phyloP scores from a whole-genome alignment of 2,888 invertebrate species.

The Harpagoxenus sublaevis region DNA sequence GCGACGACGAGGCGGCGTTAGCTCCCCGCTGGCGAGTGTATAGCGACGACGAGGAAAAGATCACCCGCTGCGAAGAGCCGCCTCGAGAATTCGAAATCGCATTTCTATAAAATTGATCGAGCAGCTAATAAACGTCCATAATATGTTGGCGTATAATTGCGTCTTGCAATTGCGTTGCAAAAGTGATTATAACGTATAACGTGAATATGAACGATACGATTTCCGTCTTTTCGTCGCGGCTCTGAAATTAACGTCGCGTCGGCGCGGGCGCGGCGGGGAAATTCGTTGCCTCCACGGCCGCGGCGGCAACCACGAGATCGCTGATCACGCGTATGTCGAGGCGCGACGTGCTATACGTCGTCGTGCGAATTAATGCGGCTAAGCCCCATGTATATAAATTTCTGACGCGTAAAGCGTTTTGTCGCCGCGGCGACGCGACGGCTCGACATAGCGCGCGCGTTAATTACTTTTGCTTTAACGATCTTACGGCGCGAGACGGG shows the following conservation, averaged over 20 bases:
- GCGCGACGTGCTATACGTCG: neutral
- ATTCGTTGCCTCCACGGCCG: constrained; percentile 16
- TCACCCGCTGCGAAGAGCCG: neutral
- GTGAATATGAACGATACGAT: constrained; percentile 7
- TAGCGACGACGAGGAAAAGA: neutral
- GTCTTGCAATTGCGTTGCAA: too few species aligned
- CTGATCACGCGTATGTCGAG: neutral
- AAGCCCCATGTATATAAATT: constrained; percentile 9
- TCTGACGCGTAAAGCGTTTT: constrained; percentile 68
- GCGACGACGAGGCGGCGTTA: neutral
- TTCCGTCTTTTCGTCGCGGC: neutral
- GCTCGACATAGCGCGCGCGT: constrained; percentile 56
- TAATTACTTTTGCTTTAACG: constrained; percentile 74
- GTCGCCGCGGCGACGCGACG: constrained; percentile 34
- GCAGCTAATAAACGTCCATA: constrained; percentile 1
- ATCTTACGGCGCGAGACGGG: constrained; percentile 29
- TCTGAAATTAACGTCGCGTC: constrained; percentile 21
- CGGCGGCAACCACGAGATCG: neutral
- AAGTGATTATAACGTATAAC: neutral
- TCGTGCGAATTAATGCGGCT: constrained; percentile 48
- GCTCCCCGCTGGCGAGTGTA: neutral
- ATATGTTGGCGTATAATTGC: neutral
- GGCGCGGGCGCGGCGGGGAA: neutral
- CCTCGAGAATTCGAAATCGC: too few species aligned
- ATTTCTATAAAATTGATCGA: neutral